These are phyloP conservation scores for Stegophylla sp. DNA, from an alignment of 2,888 invertebrate species.

Conservation along the genomic window DNA sequence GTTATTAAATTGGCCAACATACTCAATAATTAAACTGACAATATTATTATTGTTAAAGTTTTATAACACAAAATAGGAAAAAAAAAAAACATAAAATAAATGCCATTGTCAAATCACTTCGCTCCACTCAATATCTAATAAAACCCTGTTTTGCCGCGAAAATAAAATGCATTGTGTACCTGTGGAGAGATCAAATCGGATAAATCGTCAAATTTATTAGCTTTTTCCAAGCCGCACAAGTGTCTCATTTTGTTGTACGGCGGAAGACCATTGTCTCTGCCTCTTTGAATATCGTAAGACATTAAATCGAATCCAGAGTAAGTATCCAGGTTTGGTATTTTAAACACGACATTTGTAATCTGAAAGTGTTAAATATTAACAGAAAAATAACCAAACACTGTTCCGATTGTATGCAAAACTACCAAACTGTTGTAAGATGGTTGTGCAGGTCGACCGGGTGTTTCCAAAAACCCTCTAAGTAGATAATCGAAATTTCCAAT, in stretches of 20 bases:
- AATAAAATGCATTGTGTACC: background rate
- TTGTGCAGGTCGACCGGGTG: conserved; percentile 21
- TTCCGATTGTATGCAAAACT: background rate
- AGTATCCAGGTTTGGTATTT: conserved; percentile 35
- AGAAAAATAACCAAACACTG: background rate
- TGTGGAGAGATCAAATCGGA: conserved; percentile 27
- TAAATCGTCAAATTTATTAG: conserved; percentile 5
- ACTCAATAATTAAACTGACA: too few relatives aligned
- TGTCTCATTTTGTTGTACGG: conserved; percentile 44
- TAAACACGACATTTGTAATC: conserved; percentile 50
- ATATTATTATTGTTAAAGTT: too few relatives aligned
- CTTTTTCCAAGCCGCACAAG: conserved; percentile 35
- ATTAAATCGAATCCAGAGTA: conserved; percentile 43
- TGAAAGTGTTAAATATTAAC: background rate
- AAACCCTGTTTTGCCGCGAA: too few relatives aligned
- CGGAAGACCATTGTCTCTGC: conserved; percentile 47
- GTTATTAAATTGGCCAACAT: too few relatives aligned
- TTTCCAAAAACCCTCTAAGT: conserved; percentile 45
- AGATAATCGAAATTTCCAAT: conserved; percentile 42
- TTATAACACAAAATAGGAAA: too few relatives aligned
- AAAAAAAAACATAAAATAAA: too few relatives aligned
- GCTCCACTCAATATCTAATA: too few relatives aligned
- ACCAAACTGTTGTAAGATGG: conserved; percentile 41
- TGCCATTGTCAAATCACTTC: too few relatives aligned
- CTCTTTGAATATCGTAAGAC: conserved; percentile 55